Evolutionary conservation across 2,113 vertebrate species (phyloP).

Genomic region (Polypterus bichir): DNA sequence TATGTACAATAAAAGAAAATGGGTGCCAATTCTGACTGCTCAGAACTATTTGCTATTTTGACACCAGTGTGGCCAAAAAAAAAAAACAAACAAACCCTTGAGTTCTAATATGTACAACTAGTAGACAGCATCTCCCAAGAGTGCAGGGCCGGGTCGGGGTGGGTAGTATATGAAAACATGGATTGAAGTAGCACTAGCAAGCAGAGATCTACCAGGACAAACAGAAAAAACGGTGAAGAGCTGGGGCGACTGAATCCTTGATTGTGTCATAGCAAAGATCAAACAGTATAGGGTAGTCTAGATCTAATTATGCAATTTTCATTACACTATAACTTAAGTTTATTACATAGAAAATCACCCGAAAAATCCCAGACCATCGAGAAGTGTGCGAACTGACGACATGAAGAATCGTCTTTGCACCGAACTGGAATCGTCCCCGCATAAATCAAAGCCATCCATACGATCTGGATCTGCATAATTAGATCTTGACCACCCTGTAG

Average conservation of each 20-base stretch:
- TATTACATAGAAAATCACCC: background rate
- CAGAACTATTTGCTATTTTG: constrained; percentile 30
- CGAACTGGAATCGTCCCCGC: background rate
- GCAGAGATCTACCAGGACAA: no score
- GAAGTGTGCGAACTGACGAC: background rate
- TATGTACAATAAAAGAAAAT: constrained; percentile 52
- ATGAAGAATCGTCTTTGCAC: no score
- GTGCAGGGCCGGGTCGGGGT: constrained; percentile 16
- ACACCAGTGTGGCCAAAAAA: background rate
- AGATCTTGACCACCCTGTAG: no score
- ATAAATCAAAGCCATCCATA: background rate
- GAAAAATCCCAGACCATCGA: background rate
- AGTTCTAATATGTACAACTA: constrained; percentile 52
- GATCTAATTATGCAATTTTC: no score
- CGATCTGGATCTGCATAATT: no score
- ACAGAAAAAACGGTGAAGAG: no score
- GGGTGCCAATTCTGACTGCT: constrained; percentile 44
- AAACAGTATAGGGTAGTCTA: constrained; percentile 4
- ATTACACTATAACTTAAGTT: constrained; percentile 4
- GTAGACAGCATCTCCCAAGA: constrained; percentile 31
- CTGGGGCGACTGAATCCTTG: constrained; percentile 18
- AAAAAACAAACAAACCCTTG: background rate
- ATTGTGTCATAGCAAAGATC: constrained; percentile 41
- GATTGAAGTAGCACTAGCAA: no score
- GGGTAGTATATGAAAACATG: no score